Base-by-base conservation (phyloP, 2,888 invertebrate species). In the Xanthia togata region DNA sequence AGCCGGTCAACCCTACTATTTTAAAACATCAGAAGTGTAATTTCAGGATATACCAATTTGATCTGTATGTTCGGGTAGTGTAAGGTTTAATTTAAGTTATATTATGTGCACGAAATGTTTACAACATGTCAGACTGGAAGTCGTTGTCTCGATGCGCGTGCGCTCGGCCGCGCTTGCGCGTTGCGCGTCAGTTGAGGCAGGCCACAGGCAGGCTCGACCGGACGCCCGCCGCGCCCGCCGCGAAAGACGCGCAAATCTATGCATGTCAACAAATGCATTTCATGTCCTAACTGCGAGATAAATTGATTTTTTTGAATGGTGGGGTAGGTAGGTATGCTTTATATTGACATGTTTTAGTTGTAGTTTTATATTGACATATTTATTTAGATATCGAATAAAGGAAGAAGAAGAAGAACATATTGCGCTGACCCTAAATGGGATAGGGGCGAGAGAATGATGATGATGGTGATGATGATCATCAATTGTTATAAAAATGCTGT, bases 71-170 rank as follows among this genome's bases (percentile, higher is more conserved):
- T 0, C 0, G 0, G 0, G 0, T 0, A 0, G 0, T 8, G 11
- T 74, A 83, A 78, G 67, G 70, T 74, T 63, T 26, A 75, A 47
- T 68, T 83, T 14, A 20, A n/a, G 11, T 57, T 26, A 41, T 14
- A 70, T 69, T 57, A 20, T 53, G 2, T 12, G 12, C 2, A 44
- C 44, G 50, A 69, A 74, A 71, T 79, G 59, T 76, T 60, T 44
- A 83, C 57, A 55, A 11, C n/a, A 31, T 53, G 64, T 50, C 35
- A 31, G 35, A 69, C 53, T 65, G 60, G 63, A 60, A 62, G 60
- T 53, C 23, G 80, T 69, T 47, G 31, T 60, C 65, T 62, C n/a
- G 59, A 77, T 82, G 82, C 82, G 82, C 83, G 83, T 83, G 82
- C 83, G 82, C 76, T 53, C 68, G 65, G 35, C 12, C 70, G 73